Conservation (phyloP, 2,797 vertebrate genomes). For the Cuculus canorus region DNA sequence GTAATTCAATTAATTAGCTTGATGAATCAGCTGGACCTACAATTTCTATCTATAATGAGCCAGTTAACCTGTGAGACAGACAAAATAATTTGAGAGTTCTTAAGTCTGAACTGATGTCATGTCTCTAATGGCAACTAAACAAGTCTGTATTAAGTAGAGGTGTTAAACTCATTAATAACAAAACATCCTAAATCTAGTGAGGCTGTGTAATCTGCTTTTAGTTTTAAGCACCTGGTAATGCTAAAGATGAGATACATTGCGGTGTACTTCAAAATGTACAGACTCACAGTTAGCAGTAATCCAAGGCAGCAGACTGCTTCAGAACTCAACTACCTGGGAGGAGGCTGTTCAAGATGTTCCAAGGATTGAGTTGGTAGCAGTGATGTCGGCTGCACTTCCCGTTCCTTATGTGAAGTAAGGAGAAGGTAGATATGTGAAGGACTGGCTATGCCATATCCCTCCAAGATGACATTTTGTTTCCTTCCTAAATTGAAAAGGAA, state of each 20-base stretch:
- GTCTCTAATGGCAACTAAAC: conserved; percentile 23
- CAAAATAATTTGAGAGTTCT: conserved; percentile 42
- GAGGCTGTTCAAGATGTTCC: neutral
- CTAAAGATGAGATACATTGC: neutral
- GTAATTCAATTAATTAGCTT: conserved; percentile 60
- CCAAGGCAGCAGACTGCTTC: neutral
- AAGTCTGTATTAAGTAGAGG: neutral
- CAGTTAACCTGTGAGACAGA: conserved; percentile 38
- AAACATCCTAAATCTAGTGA: neutral
- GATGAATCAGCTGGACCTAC: conserved; percentile 39
- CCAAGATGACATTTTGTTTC: neutral
- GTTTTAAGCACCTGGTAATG: neutral
- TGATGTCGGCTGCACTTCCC: neutral
- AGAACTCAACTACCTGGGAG: neutral
- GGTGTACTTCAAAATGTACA: neutral
- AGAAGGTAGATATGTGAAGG: neutral
- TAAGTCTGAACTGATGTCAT: conserved; percentile 20
- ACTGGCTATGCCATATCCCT: neutral
- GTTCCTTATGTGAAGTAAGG: neutral
- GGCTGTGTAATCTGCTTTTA: neutral
- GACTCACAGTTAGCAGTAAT: neutral
- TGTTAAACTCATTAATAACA: conserved; percentile 3
- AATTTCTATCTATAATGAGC: conserved; percentile 47
- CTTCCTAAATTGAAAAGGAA: neutral
- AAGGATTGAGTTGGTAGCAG: neutral